phyloP scores from a whole-genome alignment of 2,888 invertebrate genomes.

The Dinocampus coccinellae region DNA sequence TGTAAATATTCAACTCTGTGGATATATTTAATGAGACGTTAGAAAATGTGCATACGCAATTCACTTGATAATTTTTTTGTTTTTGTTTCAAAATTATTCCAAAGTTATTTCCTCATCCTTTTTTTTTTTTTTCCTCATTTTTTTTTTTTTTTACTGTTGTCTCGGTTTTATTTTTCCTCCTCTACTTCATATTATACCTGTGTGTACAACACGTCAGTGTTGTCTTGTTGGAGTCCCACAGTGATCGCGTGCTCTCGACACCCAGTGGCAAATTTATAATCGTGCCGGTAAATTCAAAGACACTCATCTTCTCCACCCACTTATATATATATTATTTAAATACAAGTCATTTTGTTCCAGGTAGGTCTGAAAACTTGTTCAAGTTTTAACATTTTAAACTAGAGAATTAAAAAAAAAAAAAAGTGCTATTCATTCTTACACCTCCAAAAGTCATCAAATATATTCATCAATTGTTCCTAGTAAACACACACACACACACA shows the following conservation, averaged over 20 bases:
- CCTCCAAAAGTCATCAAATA: neutral
- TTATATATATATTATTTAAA: slow-evolving; percentile 5
- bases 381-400: neutral
- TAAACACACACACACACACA: no score
- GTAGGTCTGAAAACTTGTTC: neutral
- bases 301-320: slow-evolving; percentile 42
- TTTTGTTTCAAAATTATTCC: slow-evolving; percentile 21
- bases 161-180: no score
- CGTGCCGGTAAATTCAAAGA: slow-evolving; percentile 51
- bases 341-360: neutral
- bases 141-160: neutral
- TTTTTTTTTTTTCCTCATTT: neutral
- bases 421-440: neutral
- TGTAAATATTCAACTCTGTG: slow-evolving; percentile 52
- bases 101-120: neutral
- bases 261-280: slow-evolving; percentile 47
- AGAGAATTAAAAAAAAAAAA: neutral
- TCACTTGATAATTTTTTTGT: slow-evolving; percentile 28
- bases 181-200: neutral
- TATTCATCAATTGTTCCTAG: neutral
- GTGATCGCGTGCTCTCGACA: slow-evolving; percentile 19
- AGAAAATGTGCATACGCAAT: slow-evolving; percentile 45
- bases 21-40: slow-evolving; percentile 56
- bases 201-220: neutral
- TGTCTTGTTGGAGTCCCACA: neutral